Evolutionary conservation across 1,140 invertebrate species (phyloP).

Genomic region (Halictus rubicundus): DNA sequence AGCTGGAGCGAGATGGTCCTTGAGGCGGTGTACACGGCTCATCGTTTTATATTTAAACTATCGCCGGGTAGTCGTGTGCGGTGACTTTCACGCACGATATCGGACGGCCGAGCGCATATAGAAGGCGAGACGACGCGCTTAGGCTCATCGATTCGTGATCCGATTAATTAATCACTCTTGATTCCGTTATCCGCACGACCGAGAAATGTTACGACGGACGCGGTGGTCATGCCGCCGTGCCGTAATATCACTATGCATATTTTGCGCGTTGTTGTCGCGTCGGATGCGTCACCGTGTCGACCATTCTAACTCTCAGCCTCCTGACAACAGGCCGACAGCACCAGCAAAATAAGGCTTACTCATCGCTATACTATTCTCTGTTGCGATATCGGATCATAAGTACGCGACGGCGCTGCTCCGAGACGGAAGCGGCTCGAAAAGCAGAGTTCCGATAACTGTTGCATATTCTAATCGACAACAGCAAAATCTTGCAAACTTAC

Average conservation of each 20-base stretch:
- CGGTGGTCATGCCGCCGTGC: too few relatives aligned
- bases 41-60: conserved; percentile 24
- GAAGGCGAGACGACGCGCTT: too few relatives aligned
- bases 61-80: background rate
- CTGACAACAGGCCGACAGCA: background rate
- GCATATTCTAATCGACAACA: too few relatives aligned
- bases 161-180: background rate
- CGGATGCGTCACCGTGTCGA: background rate
- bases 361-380: background rate
- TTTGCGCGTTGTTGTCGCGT: background rate
- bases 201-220: too few relatives aligned
- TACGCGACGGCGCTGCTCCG: too few relatives aligned
- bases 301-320: too few relatives aligned
- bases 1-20: background rate
- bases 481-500: too few relatives aligned
- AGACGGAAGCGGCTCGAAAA: too few relatives aligned
- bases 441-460: too few relatives aligned
- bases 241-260: too few relatives aligned
- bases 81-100: background rate
- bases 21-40: background rate
- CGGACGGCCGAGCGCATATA: too few relatives aligned
- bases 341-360: background rate
- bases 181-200: background rate
- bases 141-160: background rate
- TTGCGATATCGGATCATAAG: background rate